Conservation (phyloP, 2,797 vertebrate genomes). For the Danio albolineatus region DNA sequence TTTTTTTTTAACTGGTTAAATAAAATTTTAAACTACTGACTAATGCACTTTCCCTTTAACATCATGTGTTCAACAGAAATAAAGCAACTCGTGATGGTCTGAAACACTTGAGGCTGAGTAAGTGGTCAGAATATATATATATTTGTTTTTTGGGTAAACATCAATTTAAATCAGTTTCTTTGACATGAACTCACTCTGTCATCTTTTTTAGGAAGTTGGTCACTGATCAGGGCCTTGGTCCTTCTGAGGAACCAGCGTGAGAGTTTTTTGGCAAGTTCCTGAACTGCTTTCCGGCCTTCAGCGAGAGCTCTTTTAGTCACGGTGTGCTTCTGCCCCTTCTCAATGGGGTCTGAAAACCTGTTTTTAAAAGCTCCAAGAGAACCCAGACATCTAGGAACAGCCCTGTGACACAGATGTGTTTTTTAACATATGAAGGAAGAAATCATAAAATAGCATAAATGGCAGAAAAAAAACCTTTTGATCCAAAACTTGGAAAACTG, state of each 20-base stretch:
- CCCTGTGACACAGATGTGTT: slow-evolving; percentile 76
- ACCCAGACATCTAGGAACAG: slow-evolving; percentile 89
- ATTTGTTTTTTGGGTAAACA: no score
- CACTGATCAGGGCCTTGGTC: slow-evolving; percentile 89
- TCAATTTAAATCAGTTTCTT: background rate
- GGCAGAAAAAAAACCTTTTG: no score
- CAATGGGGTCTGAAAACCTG: slow-evolving; percentile 89
- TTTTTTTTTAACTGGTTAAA: no score
- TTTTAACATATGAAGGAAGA: background rate
- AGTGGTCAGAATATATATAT: no score
- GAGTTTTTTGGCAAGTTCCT: slow-evolving; percentile 82
- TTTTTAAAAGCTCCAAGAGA: slow-evolving; percentile 84
- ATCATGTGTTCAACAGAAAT: no score
- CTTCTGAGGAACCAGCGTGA: slow-evolving; percentile 88
- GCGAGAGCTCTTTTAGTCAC: slow-evolving; percentile 92
- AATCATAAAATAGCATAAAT: background rate
- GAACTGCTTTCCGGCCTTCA: slow-evolving; percentile 86
- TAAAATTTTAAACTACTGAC: no score
- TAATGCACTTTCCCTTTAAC: no score
- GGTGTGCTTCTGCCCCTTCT: slow-evolving; percentile 91
- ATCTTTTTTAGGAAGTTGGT: slow-evolving; percentile 92
- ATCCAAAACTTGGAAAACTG: no score
- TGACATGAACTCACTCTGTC: slow-evolving; percentile 83
- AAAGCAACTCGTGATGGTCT: no score
- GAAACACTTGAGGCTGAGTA: no score